These are phyloP conservation scores for Palythoa grandis DNA, from an alignment of 92 coral and sea anemone species.

Conservation along the genomic window DNA sequence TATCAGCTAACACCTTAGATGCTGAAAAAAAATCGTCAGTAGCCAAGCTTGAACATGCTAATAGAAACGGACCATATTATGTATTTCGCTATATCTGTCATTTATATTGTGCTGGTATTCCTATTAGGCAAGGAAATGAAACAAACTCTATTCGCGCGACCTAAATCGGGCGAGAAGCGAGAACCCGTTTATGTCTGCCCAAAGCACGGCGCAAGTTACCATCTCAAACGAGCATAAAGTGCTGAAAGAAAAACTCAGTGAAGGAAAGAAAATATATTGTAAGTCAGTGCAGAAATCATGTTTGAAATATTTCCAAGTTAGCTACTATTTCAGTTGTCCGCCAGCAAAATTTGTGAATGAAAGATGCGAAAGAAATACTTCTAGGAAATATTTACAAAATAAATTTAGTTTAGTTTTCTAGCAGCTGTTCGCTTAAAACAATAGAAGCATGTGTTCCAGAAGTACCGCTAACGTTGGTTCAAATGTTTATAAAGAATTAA, in stretches of 20 bases:
- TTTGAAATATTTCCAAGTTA: neutral
- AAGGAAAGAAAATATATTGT: neutral
- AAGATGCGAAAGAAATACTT: no score
- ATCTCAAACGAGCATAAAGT: conserved; percentile 9
- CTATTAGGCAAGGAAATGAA: conserved; percentile 35
- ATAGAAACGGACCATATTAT: conserved; percentile 30
- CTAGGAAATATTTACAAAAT: no score
- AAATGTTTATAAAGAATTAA: no score
- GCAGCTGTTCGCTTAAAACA: no score
- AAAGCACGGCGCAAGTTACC: neutral
- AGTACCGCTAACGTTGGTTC: no score
- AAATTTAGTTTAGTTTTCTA: no score
- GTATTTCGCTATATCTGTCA: conserved; percentile 10
- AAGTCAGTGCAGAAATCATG: neutral
- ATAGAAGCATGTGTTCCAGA: no score
- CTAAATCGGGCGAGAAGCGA: conserved; percentile 18
- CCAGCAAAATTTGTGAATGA: no score
- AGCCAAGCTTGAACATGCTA: neutral
- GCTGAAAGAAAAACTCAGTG: neutral
- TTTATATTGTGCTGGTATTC: conserved; percentile 3
- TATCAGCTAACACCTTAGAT: neutral
- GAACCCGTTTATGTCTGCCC: conserved; percentile 20
- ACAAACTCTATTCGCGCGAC: conserved; percentile 21
- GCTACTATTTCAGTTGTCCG: neutral
- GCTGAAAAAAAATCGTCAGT: neutral